Base-by-base conservation (phyloP, 35 echinoderm and acorn worm genomes). In the Hemicentrotus pulcherrimus region DNA sequence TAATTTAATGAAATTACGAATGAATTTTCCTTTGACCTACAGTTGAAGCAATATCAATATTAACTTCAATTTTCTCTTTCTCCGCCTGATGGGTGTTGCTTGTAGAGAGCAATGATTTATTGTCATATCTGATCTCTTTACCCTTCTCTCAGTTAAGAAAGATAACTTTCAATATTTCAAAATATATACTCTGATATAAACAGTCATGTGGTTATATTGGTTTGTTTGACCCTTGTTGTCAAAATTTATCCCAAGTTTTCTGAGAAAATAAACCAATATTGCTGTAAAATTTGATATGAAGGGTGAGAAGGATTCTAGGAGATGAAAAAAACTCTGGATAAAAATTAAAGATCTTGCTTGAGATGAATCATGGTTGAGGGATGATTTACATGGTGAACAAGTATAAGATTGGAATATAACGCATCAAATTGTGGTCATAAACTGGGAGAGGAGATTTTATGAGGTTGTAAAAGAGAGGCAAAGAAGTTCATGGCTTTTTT, bases 241-340 rank as follows among this genome's bases (percentile, higher is more conserved):
- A 78, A 78, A 78, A 28, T 78, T 78, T 78, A 78, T 78, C 65
- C 65, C 19, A 78, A 78, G 65, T 78, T 78, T 78, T 78, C 65
- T 28, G 65, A 78, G 65, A 78, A 78, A 78, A 78, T 78, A 78
- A 78, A 78, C 65, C 22, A 8, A 78, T 78, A 78, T n/a, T 28
- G 24, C 22, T 18, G 19, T 78, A 7, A 78, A 78, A 78, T 78
- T 78, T n/a, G 4, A 28, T 78, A 22, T 55, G 50, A 55, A 55
- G 50, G 50, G 50, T 55, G 50, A 55, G 65, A 78, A 22, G 65
- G 65, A 3, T 78, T 78, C n/a, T 78, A 78, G 28, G 0, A 4
- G 22, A 78, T 78, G 19, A 78, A 78, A n/a, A n/a, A 9, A 3
- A 41, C 16, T 11, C 52, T 14, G 52, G 52, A 9, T 8, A 59